These are phyloP conservation scores for Drosophila carrolli DNA, from an alignment of 1,140 invertebrate genomes.

Conservation along the genomic window DNA sequence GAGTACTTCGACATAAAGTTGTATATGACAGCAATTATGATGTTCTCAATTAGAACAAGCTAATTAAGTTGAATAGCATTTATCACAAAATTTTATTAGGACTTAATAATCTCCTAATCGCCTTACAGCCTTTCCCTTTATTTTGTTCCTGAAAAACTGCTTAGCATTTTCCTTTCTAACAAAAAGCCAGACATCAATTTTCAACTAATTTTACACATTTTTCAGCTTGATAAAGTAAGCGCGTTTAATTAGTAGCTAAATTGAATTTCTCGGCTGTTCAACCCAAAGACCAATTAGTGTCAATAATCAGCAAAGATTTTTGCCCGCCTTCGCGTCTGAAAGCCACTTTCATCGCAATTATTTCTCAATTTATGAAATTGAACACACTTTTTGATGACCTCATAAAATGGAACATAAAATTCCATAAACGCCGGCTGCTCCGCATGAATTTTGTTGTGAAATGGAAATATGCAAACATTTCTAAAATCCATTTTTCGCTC, in stretches of 20 bases:
- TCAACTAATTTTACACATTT: constrained; percentile 15
- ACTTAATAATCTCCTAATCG: not conserved
- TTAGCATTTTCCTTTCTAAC: not conserved
- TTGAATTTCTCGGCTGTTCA: constrained; percentile 36
- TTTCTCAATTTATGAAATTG: constrained; percentile 75
- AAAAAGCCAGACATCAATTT: constrained; percentile 2
- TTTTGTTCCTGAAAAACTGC: not conserved
- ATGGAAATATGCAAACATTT: constrained; percentile 58
- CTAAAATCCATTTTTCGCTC: constrained; percentile 28
- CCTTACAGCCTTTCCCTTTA: not conserved
- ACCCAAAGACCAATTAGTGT: constrained; percentile 58
- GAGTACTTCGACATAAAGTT: constrained; percentile 16
- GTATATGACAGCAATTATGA: not conserved
- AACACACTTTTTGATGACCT: constrained; percentile 57
- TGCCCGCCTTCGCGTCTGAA: constrained; percentile 5
- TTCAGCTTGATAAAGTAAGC: constrained; percentile 15
- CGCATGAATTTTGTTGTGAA: constrained; percentile 16
- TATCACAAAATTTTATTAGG: not conserved
- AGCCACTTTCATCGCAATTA: constrained; percentile 56
- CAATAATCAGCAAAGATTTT: constrained; percentile 62
- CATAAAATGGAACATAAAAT: constrained; percentile 68
- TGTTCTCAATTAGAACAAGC: not conserved
- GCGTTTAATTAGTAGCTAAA: constrained; percentile 38
- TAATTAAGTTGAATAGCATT: not conserved
- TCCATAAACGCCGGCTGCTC: constrained; percentile 53